Conservation (phyloP, 2,888 invertebrate genomes). For the Orchestes rusci region DNA sequence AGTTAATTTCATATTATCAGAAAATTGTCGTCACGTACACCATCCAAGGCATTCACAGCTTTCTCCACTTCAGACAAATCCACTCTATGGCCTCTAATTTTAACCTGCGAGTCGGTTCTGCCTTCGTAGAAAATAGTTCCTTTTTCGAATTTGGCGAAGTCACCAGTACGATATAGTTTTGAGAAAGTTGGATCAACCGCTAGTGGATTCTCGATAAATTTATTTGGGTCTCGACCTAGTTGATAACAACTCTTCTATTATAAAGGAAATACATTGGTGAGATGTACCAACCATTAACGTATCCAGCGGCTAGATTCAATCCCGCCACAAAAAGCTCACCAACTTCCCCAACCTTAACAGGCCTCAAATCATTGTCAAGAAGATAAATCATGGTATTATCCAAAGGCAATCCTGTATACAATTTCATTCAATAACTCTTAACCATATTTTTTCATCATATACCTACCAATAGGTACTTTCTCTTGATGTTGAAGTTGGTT, state of each 20-base stretch:
- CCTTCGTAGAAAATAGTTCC: constrained; percentile 67
- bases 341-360: constrained; percentile 63
- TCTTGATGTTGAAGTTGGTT: constrained; percentile 55
- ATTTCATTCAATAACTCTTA: neutral
- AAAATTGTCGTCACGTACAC: constrained; percentile 34
- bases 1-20: neutral
- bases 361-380: constrained; percentile 64
- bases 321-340: constrained; percentile 83
- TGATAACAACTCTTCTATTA: no score
- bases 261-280: no score
- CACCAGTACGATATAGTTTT: constrained; percentile 76
- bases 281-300: constrained; percentile 64
- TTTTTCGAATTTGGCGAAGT: constrained; percentile 67
- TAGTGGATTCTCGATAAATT: constrained; percentile 69
- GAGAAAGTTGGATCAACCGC: constrained; percentile 59
- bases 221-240: constrained; percentile 51
- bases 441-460: neutral
- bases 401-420: constrained; percentile 60
- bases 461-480: constrained; percentile 75
- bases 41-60: constrained; percentile 55
- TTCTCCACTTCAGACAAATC: constrained; percentile 79
- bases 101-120: constrained; percentile 75
- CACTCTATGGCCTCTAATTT: constrained; percentile 80
- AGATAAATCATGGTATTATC: constrained; percentile 77
- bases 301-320: constrained; percentile 70